Evolutionary conservation across 2,113 vertebrate genomes (phyloP), one percentile per base, ranked within the genome.

Genomic region (Anhinga anhinga): DNA sequence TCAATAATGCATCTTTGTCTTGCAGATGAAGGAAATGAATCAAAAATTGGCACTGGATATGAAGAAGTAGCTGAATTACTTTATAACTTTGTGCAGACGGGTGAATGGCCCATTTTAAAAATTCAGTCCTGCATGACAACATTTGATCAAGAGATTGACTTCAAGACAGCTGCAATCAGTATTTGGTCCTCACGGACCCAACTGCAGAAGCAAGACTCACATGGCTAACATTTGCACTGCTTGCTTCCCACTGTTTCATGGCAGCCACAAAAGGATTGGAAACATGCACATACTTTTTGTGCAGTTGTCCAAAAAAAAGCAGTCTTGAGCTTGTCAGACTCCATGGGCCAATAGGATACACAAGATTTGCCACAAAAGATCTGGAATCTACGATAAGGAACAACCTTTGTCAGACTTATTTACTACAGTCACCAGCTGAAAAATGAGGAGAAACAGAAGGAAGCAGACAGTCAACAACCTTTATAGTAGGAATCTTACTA

Each of bases 391-490:
- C 25, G 55, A 91, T 94, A 97, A 97, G 71, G 44, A 96, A 38
- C 66, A 91, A 85, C 32, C 29, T 76, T 91, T 93, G 93, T 95
- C 89, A 96, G 86, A 52, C 91, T 96, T 93, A 94, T 71, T 97
- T 95, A 94, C 92, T 95, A 36, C 86, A 93, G 72, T 53, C 82
- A 95, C 59, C 82, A 88, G 92, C 67, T 92, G 95, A 97, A 96
- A 96, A 96, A 94, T 85, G 84, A 96, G 92, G 77, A 93, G 91
- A 96, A 96, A 92, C 92, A 93, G 92, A 96, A 95, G 94, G 95
- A 97, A 97, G 77, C 90, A 96, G 94, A 95, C 92, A 97, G 97
- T 65, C 94, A 95, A 82, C 96, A 95, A 95, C 72, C 94, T 93
- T 97, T 95, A 92, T 88, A 76, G 83, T 69, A 95, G 80, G 81